Base-by-base conservation (phyloP, 2,888 invertebrate species). In the Mesochorus sp. region DNA sequence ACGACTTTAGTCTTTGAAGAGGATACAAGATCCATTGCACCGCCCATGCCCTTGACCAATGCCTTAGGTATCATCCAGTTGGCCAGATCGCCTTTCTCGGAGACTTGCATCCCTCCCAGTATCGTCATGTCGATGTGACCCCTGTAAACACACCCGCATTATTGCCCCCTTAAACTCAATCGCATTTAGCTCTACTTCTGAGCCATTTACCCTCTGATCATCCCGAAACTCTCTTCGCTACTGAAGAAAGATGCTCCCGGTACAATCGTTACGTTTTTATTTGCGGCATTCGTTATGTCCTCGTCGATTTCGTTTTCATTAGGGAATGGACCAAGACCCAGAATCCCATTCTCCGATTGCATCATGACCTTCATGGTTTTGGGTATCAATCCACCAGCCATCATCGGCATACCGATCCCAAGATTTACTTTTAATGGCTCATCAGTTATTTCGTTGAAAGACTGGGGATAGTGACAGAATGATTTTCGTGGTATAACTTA, bases 21-120 rank as follows among this genome's bases (percentile, higher is more conserved):
- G 0, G 98, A 95, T 1, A 99, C 99, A 78, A 99, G 93, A 92
- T 99, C 99, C 99, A 99, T 99, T 0, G 99, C 99, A 31, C 99
- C 99, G 39, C 99, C 99, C 99, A 99, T 99, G 47, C 99, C 99
- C 92, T 99, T 99, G 0, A 99, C 98, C 92, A 99, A 93, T 92
- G 97, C 98, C 31, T 98, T 98, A 95, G 99, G 99, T 87, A 99
- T 98, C 98, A 99, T 99, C 99, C 99, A 99, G 89, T 99, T 99
- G 6, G 99, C 99, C 82, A 99, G 92, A 92, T 99, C 99, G 4
- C 99, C 99, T 85, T 94, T 96, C 86, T 95, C 94, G 0, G 99
- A 99, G 0, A 99, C 99, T 92, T 99, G 97, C 98, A 99, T 98
- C 4, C 97, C 99, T 24, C 99, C 99, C 44, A 99, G 93, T 84